A percentile compares a stretch with the other conserved stretches of the same genome.
phyloP scores from a whole-genome alignment of 2,888 invertebrate genomes.

The Eupithecia dodoneata region DNA sequence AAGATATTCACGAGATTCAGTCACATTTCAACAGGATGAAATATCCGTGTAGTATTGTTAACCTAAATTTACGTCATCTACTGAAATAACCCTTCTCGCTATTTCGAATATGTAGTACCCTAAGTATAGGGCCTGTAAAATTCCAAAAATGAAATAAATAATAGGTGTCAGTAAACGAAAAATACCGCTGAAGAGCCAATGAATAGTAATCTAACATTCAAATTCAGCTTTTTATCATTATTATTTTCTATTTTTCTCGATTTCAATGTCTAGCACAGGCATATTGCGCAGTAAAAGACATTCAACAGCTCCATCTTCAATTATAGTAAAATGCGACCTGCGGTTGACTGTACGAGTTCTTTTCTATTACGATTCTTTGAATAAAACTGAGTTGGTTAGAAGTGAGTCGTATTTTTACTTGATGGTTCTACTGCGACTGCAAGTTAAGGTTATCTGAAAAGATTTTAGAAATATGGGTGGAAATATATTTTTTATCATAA shows the following conservation, averaged over 20 bases:
- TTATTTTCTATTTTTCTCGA: neutral
- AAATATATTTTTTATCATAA: too few species aligned
- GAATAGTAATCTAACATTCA: too few species aligned
- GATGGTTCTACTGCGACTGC: neutral
- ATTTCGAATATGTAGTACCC: neutral
- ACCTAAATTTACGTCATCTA: neutral
- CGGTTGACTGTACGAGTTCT: neutral
- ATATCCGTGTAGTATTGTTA: constrained; percentile 19
- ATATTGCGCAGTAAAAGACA: neutral
- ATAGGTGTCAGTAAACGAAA: neutral
- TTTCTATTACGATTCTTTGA: neutral
- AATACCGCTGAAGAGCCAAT: too few species aligned
- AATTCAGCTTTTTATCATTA: neutral
- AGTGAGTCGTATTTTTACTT: neutral
- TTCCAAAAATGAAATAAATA: neutral
- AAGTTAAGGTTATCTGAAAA: neutral
- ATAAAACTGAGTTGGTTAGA: neutral
- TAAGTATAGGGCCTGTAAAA: neutral
- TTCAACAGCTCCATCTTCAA: neutral
- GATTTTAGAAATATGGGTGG: too few species aligned
- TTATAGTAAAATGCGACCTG: neutral
- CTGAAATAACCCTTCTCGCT: neutral
- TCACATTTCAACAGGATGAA: constrained; percentile 28
- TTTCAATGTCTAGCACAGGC: neutral
- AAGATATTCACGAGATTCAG: constrained; percentile 14